Percentiles rank a stretch among this genome's conserved stretches.
These are phyloP conservation scores for Pomacea canaliculata DNA, from an alignment of 2,888 invertebrate species.

Conservation along the genomic window DNA sequence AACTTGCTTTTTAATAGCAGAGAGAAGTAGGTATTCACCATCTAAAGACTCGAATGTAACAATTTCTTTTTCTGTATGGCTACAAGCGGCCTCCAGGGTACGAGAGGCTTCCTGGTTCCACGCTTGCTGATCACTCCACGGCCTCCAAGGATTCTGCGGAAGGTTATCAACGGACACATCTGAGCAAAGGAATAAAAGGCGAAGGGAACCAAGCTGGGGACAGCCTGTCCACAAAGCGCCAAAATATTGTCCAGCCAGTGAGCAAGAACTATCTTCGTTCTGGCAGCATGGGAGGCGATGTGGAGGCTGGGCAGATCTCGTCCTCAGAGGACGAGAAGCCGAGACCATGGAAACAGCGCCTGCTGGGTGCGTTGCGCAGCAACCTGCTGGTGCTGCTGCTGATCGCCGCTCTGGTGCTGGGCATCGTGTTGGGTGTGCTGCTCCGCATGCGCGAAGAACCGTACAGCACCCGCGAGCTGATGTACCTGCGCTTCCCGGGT, in stretches of 20 bases:
- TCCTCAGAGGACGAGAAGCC: neutral
- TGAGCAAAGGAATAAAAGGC: neutral
- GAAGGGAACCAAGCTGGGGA: neutral
- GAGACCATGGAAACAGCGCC: slow-evolving; percentile 17
- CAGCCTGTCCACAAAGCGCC: neutral
- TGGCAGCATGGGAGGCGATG: neutral
- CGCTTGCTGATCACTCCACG: too few relatives aligned
- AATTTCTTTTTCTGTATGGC: too few relatives aligned
- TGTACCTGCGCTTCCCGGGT: slow-evolving; percentile 77
- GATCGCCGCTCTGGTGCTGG: slow-evolving; percentile 74
- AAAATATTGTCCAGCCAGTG: neutral
- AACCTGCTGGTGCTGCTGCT: slow-evolving; percentile 75
- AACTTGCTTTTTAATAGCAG: too few relatives aligned
- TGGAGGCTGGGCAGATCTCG: neutral
- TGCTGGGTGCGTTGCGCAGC: slow-evolving; percentile 22
- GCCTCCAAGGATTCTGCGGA: neutral
- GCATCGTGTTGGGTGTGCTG: slow-evolving; percentile 74
- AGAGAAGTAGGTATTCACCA: too few relatives aligned
- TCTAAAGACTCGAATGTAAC: too few relatives aligned
- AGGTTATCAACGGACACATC: neutral
- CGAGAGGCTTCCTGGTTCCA: too few relatives aligned
- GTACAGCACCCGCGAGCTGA: slow-evolving; percentile 77
- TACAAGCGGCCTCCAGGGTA: too few relatives aligned
- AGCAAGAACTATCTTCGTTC: neutral
- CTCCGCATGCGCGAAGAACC: slow-evolving; percentile 72